Conservation (phyloP, 2,113 vertebrate genomes). For the Neomonachus schauinslandi region DNA sequence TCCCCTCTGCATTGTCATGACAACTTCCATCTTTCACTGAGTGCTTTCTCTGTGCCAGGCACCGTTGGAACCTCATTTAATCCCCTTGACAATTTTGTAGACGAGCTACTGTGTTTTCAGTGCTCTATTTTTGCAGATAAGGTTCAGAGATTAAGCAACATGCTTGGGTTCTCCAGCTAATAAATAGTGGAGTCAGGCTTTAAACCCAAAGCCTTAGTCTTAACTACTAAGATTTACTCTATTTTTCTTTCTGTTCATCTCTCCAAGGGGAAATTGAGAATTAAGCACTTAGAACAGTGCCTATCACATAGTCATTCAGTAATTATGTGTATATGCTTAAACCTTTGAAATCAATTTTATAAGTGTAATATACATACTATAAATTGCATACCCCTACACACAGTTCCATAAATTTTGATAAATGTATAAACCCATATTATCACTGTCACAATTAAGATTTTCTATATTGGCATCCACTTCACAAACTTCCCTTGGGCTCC, state of each 20-base stretch:
- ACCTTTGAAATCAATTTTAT: neutral
- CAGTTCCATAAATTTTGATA: neutral
- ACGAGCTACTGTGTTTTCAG: neutral
- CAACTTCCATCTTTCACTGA: neutral
- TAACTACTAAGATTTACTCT: neutral
- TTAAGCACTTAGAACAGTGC: neutral
- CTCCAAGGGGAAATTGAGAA: neutral
- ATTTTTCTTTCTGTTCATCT: neutral
- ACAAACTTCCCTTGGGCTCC: neutral
- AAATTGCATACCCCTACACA: neutral
- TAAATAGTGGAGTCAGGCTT: neutral
- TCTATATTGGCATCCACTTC: neutral
- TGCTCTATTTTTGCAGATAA: conserved; percentile 26
- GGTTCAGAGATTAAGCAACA: neutral
- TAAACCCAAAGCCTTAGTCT: neutral
- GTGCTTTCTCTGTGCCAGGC: neutral
- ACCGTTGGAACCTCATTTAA: neutral
- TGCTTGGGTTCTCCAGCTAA: neutral
- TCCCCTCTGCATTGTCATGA: neutral
- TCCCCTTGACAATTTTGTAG: neutral
- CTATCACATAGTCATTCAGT: neutral
- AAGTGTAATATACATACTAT: neutral
- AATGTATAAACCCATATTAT: neutral
- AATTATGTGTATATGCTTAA: neutral
- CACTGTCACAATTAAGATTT: neutral